A percentile compares a stretch with the other conserved stretches of the same genome.
phyloP scores from a whole-genome alignment of 2,113 vertebrate species.

The Okapia johnstoni region DNA sequence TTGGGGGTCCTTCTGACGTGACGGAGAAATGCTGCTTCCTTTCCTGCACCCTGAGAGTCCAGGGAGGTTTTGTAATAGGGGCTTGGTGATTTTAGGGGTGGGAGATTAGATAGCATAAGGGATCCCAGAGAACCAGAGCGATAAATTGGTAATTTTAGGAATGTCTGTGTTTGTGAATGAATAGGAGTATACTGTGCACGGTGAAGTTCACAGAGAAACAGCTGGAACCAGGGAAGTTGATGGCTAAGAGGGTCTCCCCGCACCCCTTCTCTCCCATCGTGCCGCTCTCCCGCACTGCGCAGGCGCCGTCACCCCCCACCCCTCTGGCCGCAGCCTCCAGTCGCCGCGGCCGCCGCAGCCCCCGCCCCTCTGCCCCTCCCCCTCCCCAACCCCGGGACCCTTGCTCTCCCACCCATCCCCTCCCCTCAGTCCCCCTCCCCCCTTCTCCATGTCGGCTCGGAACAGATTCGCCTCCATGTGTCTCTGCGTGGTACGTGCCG shows the following conservation, averaged over 20 bases:
- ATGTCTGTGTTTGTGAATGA: neutral
- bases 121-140: neutral
- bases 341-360: slow-evolving; percentile 64
- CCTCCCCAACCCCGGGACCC: slow-evolving; percentile 56
- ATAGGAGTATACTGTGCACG: neutral
- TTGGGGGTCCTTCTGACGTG: neutral
- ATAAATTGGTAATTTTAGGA: neutral
- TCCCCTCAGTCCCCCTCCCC: slow-evolving; percentile 46
- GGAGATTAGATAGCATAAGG: neutral
- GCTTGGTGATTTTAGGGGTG: neutral
- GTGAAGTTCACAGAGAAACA: neutral
- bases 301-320: slow-evolving; percentile 48
- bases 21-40: neutral
- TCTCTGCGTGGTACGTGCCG: slow-evolving; percentile 76
- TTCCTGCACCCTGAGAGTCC: neutral
- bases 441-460: slow-evolving; percentile 75
- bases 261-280: slow-evolving; percentile 47
- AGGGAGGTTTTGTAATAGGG: neutral
- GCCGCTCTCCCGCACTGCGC: slow-evolving; percentile 69
- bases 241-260: slow-evolving; percentile 60
- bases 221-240: slow-evolving; percentile 23
- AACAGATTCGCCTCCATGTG: slow-evolving; percentile 78
- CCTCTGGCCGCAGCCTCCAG: slow-evolving; percentile 47
- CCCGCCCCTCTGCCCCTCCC: slow-evolving; percentile 72
- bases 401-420: slow-evolving; percentile 44